Conservation (phyloP, 1,140 invertebrate species). For the Trachymyrmex cornetzi region DNA sequence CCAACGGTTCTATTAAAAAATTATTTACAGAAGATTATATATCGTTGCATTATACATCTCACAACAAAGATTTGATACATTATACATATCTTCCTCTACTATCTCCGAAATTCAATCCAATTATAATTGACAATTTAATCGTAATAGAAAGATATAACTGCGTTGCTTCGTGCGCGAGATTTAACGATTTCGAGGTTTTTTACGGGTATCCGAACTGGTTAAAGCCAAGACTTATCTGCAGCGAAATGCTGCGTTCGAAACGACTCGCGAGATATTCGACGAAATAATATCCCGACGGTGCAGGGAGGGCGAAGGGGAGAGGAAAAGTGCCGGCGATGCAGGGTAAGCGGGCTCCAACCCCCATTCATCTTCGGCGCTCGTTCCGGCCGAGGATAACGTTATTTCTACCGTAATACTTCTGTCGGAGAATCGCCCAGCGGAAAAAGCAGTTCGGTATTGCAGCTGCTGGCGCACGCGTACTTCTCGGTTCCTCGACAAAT, state of each 20-base stretch:
- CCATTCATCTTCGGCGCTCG: conserved; percentile 62
- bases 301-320: not conserved
- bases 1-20: not conserved
- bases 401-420: conserved; percentile 61
- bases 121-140: conserved; percentile 23
- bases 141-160: conserved; percentile 25
- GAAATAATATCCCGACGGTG: conserved; percentile 38
- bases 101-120: not conserved
- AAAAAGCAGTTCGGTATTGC: conserved; percentile 55
- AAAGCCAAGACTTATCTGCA: conserved; percentile 52
- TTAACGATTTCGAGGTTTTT: conserved; percentile 32
- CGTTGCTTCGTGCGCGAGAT: conserved; percentile 9
- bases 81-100: not conserved
- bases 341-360: conserved; percentile 55
- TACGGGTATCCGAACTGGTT: conserved; percentile 28
- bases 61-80: not conserved
- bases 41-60: not conserved
- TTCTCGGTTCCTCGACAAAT: conserved; percentile 43
- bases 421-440: conserved; percentile 56
- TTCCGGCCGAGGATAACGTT: conserved; percentile 59
- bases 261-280: conserved; percentile 53
- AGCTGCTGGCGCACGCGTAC: conserved; percentile 60
- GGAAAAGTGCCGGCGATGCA: conserved; percentile 50
- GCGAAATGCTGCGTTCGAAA: conserved; percentile 32
- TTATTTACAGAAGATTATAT: not conserved